These are phyloP conservation scores for Beris morrisii DNA, from an alignment of 2,888 invertebrate species.

Conservation along the genomic window DNA sequence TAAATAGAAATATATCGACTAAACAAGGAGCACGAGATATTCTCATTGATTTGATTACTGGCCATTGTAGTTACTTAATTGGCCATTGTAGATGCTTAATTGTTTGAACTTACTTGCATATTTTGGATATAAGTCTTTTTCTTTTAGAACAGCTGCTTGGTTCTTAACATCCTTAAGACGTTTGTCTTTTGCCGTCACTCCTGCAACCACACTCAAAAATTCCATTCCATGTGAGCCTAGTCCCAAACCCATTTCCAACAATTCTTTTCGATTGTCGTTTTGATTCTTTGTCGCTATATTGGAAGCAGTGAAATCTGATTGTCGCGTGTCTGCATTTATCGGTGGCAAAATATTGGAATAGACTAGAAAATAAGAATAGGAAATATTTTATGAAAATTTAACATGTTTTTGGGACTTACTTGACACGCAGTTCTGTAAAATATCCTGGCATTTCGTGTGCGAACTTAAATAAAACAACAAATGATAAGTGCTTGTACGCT, in stretches of 20 bases:
- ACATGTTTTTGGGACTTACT: slow-evolving; percentile 45
- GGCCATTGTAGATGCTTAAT: not conserved
- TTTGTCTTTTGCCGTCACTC: slow-evolving; percentile 86
- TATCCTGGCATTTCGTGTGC: slow-evolving; percentile 72
- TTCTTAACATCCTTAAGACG: slow-evolving; percentile 82
- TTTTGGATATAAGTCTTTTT: slow-evolving; percentile 48
- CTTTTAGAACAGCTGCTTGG: slow-evolving; percentile 54
- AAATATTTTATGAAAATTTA: not conserved
- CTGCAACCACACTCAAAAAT: slow-evolving; percentile 78
- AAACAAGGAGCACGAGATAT: not conserved
- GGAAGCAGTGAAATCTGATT: slow-evolving; percentile 42
- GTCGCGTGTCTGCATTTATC: slow-evolving; percentile 47
- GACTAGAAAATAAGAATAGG: slow-evolving; percentile 45
- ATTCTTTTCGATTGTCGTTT: slow-evolving; percentile 47
- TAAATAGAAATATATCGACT: not conserved
- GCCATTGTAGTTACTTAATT: not conserved
- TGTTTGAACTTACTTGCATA: slow-evolving; percentile 47
- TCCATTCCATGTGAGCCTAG: slow-evolving; percentile 55
- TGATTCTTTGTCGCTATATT: slow-evolving; percentile 36
- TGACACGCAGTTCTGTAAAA: slow-evolving; percentile 67
- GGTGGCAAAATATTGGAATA: slow-evolving; percentile 52
- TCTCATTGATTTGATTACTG: not conserved
- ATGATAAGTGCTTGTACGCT: slow-evolving; percentile 72
- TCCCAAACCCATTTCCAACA: slow-evolving; percentile 56
- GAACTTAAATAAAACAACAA: slow-evolving; percentile 74